phyloP scores from a whole-genome alignment of 2,888 invertebrate species.

The Hanleya hanleyi region DNA sequence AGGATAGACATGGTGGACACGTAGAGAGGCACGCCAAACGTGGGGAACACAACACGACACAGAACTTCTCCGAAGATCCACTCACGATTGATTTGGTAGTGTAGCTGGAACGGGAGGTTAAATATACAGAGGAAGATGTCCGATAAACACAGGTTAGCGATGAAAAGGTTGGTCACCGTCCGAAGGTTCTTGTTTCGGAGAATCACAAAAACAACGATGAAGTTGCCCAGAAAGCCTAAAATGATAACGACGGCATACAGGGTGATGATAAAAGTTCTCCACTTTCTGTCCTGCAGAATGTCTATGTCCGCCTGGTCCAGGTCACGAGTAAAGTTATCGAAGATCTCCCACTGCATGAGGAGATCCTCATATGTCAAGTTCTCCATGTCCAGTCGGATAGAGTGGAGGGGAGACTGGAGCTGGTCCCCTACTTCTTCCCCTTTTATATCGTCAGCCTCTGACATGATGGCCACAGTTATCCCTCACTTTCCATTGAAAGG shows the following conservation, averaged over 20 bases:
- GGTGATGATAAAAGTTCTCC: conserved; percentile 58
- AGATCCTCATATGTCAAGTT: conserved; percentile 76
- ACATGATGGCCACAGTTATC: conserved; percentile 10
- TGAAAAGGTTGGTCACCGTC: conserved; percentile 70
- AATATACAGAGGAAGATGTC: conserved; percentile 69
- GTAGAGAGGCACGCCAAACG: conserved; percentile 70
- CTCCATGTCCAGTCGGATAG: conserved; percentile 78
- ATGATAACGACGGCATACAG: conserved; percentile 65
- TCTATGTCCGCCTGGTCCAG: conserved; percentile 57
- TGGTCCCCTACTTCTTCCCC: conserved; percentile 16
- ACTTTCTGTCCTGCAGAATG: conserved; percentile 53
- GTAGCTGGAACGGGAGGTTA: conserved; percentile 69
- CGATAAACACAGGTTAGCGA: conserved; percentile 65
- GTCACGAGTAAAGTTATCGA: conserved; percentile 46
- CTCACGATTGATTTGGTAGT: conserved; percentile 68
- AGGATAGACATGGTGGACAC: conserved; percentile 68
- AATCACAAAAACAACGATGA: conserved; percentile 64
- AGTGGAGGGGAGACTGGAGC: background rate
- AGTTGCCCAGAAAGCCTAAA: conserved; percentile 65
- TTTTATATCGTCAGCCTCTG: conserved; percentile 19
- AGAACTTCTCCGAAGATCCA: conserved; percentile 69
- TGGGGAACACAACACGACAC: conserved; percentile 67
- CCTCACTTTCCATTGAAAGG: no score
- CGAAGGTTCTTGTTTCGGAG: conserved; percentile 59
- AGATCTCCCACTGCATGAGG: conserved; percentile 59